Base-by-base conservation (phyloP, 2,888 invertebrate genomes). In the Anaspis maculata region DNA sequence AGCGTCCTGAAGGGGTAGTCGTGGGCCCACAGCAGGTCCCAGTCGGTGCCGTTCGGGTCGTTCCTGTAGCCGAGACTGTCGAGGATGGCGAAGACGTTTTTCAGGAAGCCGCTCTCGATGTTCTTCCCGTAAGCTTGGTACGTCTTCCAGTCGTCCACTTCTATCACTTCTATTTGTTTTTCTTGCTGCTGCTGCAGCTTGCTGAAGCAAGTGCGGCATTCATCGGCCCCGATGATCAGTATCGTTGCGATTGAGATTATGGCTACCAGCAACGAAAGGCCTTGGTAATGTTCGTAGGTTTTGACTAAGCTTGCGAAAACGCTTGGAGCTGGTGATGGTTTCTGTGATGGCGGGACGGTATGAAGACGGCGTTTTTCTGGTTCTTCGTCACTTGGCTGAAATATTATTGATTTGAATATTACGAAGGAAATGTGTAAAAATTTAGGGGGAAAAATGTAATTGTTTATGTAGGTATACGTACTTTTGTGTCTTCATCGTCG, bases 1-100 rank as follows among this genome's bases (percentile, higher is more conserved):
- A 85, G 57, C 0, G 59, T 62, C 32, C 72, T 62, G 54, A 92
- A 95, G 0, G 95, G 95, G 60, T 89, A 95, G 52, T 91, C 89
- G 61, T 95, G 91, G 0, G 92, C 81, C 96, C 97, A 97, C 6
- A 96, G 65, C 0, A 96, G 69, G 57, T 83, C 79, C 92, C 95
- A 96, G 1, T 80, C 70, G 4, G 37, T 36, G 3, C 30, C 13
- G 25, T 40, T 40, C 12, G 40, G 33, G 3, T 33, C 33, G 43
- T 76, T 71, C 34, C 73, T 64, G 51, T 80, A 92, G 0, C 91
- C 92, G 9, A 87, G 61, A 42, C 82, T 70, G 5, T 82, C 70
- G 40, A 97, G 70, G 2, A 91, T 81, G 16, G 75, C 69, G 52
- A 82, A 77, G 0, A 97, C 86, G 63, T 96, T 92, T 52, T 75